phyloP scores from a whole-genome alignment of 2,797 vertebrate species.

The Acropternis orthonyx region DNA sequence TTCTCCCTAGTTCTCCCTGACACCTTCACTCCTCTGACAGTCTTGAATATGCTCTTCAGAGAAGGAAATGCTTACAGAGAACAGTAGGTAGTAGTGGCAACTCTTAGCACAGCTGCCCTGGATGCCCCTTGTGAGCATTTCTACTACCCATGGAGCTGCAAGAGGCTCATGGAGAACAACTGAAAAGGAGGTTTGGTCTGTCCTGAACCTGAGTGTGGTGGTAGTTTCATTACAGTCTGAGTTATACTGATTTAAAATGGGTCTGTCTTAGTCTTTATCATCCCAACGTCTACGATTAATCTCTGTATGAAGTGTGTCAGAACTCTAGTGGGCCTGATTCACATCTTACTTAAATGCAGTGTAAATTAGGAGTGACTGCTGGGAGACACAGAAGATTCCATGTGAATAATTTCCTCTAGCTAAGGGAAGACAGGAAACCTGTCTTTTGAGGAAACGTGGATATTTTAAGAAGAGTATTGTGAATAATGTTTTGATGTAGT shows the following conservation, averaged over 20 bases:
- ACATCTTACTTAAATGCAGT: neutral
- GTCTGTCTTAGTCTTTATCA: neutral
- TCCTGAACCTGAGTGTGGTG: neutral
- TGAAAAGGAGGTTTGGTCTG: neutral
- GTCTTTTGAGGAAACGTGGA: neutral
- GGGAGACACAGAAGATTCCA: neutral
- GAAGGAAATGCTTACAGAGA: neutral
- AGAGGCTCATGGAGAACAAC: rapidly evolving
- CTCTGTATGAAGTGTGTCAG: neutral
- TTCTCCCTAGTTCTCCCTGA: neutral
- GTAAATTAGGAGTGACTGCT: neutral
- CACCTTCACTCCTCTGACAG: neutral
- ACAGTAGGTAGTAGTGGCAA: too few species aligned
- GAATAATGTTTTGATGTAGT: neutral
- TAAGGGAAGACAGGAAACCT: neutral
- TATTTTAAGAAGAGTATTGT: neutral
- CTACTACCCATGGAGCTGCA: neutral
- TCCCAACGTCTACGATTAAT: neutral
- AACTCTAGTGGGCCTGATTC: neutral
- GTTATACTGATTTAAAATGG: neutral
- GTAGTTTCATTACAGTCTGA: neutral
- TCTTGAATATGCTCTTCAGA: neutral
- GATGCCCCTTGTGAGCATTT: neutral
- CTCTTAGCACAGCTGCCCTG: neutral
- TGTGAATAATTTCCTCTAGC: neutral